A percentile compares a stretch with the other conserved stretches of the same genome.
These are phyloP conservation scores for Drosophila chauvacae DNA, from an alignment of 1,140 invertebrate species.

Conservation along the genomic window DNA sequence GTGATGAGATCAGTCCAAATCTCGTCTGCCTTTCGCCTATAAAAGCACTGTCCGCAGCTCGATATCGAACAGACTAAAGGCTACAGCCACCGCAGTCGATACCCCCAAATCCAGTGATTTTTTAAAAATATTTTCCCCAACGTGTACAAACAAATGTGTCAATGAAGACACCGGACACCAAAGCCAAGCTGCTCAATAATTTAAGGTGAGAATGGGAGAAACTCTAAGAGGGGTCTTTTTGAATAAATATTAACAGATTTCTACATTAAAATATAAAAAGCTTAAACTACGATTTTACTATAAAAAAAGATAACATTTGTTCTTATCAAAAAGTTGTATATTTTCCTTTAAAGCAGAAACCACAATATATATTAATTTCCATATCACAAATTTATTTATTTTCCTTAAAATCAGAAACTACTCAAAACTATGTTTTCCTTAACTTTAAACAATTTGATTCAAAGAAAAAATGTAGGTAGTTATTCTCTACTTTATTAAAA, in stretches of 20 bases:
- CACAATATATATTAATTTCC: too few species aligned
- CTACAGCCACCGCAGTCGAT: conserved; percentile 22
- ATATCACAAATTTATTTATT: not conserved
- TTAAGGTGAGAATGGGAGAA: conserved; percentile 62
- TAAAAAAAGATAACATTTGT: too few species aligned
- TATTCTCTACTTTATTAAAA: not conserved
- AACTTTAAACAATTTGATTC: not conserved
- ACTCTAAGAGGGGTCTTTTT: not conserved
- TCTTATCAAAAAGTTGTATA: not conserved
- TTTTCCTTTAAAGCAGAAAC: too few species aligned
- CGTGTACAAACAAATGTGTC: conserved; percentile 74
- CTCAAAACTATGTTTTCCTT: not conserved
- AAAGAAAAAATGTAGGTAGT: not conserved
- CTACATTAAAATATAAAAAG: not conserved
- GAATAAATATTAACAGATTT: not conserved
- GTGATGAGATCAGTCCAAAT: conserved; percentile 31
- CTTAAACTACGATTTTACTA: not conserved
- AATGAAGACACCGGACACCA: conserved; percentile 84
- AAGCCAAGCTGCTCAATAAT: conserved; percentile 79
- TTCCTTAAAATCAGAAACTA: not conserved
- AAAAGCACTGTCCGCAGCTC: conserved; percentile 28
- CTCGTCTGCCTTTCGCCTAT: conserved; percentile 17
- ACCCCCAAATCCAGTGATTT: conserved; percentile 7
- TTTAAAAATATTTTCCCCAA: conserved; percentile 28
- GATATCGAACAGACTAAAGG: conserved; percentile 30